Evolutionary conservation across 2,888 invertebrate species (phyloP), one percentile per base, ranked within the genome.

Genomic region (Lamproptera curius): DNA sequence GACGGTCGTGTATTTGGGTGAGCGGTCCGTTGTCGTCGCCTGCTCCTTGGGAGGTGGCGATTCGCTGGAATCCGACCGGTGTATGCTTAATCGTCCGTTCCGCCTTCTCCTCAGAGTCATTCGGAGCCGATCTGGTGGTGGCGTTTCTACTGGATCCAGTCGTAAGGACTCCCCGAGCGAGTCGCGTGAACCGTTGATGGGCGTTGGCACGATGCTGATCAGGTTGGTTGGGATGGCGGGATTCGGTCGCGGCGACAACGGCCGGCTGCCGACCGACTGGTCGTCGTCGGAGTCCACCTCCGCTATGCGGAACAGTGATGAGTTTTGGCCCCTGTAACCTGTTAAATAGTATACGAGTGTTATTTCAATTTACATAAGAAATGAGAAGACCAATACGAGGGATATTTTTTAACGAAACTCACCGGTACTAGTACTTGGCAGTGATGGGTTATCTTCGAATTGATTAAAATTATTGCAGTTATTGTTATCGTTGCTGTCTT

Each of bases 371-470:
- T n/a, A n/a, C n/a, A n/a, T n/a, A n/a, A n/a, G n/a, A n/a, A n/a
- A n/a, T n/a, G n/a, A n/a, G n/a, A n/a, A n/a, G n/a, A n/a, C n/a
- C n/a, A n/a, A n/a, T n/a, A n/a, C n/a, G n/a, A n/a, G n/a, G n/a
- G n/a, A n/a, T n/a, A n/a, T n/a, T n/a, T n/a, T n/a, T n/a, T n/a
- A n/a, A n/a, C n/a, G n/a, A n/a, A n/a, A n/a, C 9, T 55, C 68
- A 68, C 92, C 92, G 60, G 92, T 91, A 62, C 92, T 92, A 37
- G 92, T 92, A 65, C 92, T 92, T 10, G 92, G 92, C 54, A 90
- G 81, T 55, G 91, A 90, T 59, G 90, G 69, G 56, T 89, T 87
- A 44, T 86, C 87, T 13, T 88, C 81, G 44, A 69, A 68, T 51
- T 70, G 71, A 28, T 73, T 68, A 28, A 73, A 65, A 55, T 66